phyloP scores from a whole-genome alignment of 2,797 vertebrate species.

The Tiaroga cobitis region DNA sequence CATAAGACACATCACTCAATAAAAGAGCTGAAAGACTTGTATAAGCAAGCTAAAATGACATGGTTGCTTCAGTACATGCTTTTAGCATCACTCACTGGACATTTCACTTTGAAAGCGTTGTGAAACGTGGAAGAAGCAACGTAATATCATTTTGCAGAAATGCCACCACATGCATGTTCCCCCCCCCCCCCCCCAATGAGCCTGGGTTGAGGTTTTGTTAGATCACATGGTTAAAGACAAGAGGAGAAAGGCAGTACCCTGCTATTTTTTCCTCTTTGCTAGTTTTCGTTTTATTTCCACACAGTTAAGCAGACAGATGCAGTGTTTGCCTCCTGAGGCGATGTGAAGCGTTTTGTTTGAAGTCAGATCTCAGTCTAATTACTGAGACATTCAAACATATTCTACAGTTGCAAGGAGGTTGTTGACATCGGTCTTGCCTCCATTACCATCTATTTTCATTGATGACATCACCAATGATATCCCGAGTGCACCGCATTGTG shows the following conservation, averaged over 20 bases:
- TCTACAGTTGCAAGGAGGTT: background rate
- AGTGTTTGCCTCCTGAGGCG: slow-evolving; percentile 1
- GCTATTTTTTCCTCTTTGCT: background rate
- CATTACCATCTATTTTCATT: background rate
- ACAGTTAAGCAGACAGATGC: slow-evolving; percentile 7
- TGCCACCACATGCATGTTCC: background rate
- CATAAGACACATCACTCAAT: background rate
- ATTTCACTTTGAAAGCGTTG: background rate
- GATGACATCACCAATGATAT: slow-evolving; percentile 21
- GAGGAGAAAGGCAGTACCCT: background rate
- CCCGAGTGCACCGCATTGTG: background rate
- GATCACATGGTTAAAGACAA: slow-evolving; percentile 2
- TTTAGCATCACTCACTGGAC: background rate
- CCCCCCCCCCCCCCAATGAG: background rate
- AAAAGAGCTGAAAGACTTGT: too few species aligned
- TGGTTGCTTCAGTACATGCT: background rate
- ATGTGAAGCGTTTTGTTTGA: slow-evolving; percentile 11
- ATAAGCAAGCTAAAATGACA: background rate
- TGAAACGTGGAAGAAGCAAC: background rate
- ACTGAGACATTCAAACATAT: slow-evolving; percentile 14
- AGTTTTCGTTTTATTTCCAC: background rate
- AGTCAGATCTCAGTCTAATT: slow-evolving; percentile 15
- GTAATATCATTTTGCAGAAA: background rate
- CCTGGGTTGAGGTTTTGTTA: background rate
- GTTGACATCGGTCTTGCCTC: slow-evolving; percentile 12